Conservation (phyloP, 2,797 vertebrate species). For the Gymnopithys bicolor region DNA sequence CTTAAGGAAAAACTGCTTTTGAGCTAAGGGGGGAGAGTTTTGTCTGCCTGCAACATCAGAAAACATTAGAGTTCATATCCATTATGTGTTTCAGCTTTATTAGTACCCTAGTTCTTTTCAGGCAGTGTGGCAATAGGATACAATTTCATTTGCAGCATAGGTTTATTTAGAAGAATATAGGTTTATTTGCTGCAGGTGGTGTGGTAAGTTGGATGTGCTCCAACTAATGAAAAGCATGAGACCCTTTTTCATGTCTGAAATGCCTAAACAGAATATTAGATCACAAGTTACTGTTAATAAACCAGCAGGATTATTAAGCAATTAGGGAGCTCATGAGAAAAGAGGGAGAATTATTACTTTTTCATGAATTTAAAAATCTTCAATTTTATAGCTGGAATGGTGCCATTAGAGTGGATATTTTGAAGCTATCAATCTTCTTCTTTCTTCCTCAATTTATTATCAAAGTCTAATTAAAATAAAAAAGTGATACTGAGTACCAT, state of each 20-base stretch:
- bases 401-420: not conserved
- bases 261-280: not conserved
- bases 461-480: not conserved
- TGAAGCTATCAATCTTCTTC: not conserved
- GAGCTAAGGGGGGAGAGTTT: not conserved
- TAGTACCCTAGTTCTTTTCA: not conserved
- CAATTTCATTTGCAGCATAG: not conserved
- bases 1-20: not conserved
- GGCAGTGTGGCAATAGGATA: not conserved
- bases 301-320: not conserved
- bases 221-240: not conserved
- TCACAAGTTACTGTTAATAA: not conserved
- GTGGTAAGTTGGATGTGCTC: not conserved
- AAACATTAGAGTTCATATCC: not conserved
- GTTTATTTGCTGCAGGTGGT: not conserved
- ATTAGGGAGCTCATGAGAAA: not conserved
- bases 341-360: not conserved
- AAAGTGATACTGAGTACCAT: not conserved
- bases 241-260: not conserved
- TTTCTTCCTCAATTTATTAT: not conserved
- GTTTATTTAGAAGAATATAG: not conserved
- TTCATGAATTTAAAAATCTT: not conserved
- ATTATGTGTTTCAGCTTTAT: not conserved
- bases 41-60: not conserved
- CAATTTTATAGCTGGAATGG: not conserved